Percentiles rank a stretch among this genome's conserved stretches.
phyloP scores from a whole-genome alignment of 1,140 invertebrate genomes.

The Atta colombica region DNA sequence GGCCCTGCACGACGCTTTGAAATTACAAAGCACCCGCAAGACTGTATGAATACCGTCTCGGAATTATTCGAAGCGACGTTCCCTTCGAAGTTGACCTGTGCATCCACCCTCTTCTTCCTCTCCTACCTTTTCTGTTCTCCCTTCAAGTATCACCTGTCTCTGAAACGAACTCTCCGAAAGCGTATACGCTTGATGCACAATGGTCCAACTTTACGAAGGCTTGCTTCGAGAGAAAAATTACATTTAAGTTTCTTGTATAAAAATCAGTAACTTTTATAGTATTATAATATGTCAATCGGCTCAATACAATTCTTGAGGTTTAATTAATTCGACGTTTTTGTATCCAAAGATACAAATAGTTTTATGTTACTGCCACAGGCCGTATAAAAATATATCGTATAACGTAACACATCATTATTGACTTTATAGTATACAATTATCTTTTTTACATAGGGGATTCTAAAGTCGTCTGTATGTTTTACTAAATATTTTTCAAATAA shows the following conservation, averaged over 20 bases:
- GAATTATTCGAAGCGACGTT: slow-evolving; percentile 59
- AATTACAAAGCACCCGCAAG: slow-evolving; percentile 50
- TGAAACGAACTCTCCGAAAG: slow-evolving; percentile 25
- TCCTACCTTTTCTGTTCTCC: neutral
- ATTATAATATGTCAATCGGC: neutral
- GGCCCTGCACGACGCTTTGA: slow-evolving; percentile 35
- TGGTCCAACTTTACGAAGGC: neutral
- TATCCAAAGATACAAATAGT: neutral
- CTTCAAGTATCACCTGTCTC: slow-evolving; percentile 52
- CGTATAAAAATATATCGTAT: neutral
- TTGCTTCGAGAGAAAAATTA: slow-evolving; percentile 25
- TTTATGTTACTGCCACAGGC: neutral
- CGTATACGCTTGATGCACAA: slow-evolving; percentile 7
- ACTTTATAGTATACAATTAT: neutral
- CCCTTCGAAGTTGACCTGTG: slow-evolving; percentile 37
- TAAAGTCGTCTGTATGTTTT: too few species aligned
- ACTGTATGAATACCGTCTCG: slow-evolving; percentile 39
- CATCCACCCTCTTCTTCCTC: neutral
- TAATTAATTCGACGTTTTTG: neutral
- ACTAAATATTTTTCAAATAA: too few species aligned
- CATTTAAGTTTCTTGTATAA: neutral
- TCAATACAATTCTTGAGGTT: neutral
- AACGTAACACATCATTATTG: neutral
- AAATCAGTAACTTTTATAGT: neutral
- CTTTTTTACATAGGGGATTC: too few species aligned